Base-by-base conservation (phyloP, 2,888 invertebrate species). In the Hyles lineata region DNA sequence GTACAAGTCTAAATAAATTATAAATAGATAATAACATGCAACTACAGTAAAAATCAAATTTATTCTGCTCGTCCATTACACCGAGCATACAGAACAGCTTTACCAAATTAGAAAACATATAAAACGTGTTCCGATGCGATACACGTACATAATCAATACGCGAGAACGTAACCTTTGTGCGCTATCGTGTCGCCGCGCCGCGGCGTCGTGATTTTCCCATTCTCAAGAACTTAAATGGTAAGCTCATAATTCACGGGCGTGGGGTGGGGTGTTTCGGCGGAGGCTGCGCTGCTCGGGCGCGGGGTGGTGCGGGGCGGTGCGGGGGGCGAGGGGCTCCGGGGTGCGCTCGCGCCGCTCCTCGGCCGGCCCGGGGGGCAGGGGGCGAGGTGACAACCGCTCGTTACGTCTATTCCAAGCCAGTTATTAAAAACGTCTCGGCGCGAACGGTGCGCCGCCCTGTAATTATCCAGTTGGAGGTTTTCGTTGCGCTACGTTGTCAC, bases 371-470 rank as follows among this genome's bases (percentile, higher is more conserved):
- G 79, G 85, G 87, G 83, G 86, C 86, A 88, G 88, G 89, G 90
- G 92, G 92, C 88, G 92, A 93, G 92, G 94, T 92, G 94, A 94
- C 94, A 94, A 94, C 94, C 94, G 93, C 94, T 94, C 90, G 94
- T 94, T 94, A 94, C 93, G 90, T 92, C 92, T 91, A 92, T 90
- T 86, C 93, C 88, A 94, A 95, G 95, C 94, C 95, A 95, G 95
- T 95, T 95, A 95, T 95, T 95, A 95, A 95, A 95, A 95, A 95
- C 95, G 93, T 95, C 95, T 95, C 94, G 95, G 89, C 94, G 95
- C 90, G 95, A 94, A 88, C 92, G 94, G 94, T 92, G 94, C 81
- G 89, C 94, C 94, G 94, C 94, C 94, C 94, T 93, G 92, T 94
- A 94, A 95, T 95, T 94, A 94, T 92, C 89, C 89, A 91, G 91